Conservation (phyloP, 35 echinoderm and acorn worm genomes). For the Diadema setosum region DNA sequence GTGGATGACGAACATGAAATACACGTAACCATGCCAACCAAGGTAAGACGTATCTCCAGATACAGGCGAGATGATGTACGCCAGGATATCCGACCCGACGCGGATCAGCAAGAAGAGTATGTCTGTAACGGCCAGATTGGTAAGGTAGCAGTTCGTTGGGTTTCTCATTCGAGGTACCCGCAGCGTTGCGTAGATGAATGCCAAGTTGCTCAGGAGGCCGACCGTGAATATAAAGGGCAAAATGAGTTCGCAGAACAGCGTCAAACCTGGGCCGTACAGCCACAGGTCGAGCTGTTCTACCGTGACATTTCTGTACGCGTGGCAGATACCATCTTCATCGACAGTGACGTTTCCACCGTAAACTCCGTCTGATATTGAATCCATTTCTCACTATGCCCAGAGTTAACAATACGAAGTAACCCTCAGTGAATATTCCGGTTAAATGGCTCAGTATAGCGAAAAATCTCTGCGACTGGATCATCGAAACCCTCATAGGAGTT, state of each 20-base stretch:
- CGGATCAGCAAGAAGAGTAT: slow-evolving; percentile 6
- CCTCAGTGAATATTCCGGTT: too few species aligned
- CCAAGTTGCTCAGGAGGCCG: slow-evolving; percentile 32
- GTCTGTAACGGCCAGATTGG: slow-evolving; percentile 43
- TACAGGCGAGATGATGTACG: slow-evolving; percentile 4
- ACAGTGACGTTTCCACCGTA: too few species aligned
- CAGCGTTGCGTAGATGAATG: slow-evolving; percentile 34
- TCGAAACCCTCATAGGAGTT: too few species aligned
- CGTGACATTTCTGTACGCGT: too few species aligned
- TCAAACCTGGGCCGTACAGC: too few species aligned
- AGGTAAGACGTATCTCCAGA: not conserved
- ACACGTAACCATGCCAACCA: slow-evolving; percentile 8
- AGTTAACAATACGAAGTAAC: too few species aligned
- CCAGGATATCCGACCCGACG: slow-evolving; percentile 13
- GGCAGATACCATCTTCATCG: too few species aligned
- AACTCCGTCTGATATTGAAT: too few species aligned
- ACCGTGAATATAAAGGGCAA: slow-evolving; percentile 30
- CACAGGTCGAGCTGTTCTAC: too few species aligned
- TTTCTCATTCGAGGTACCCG: slow-evolving; percentile 31
- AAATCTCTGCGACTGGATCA: too few species aligned
- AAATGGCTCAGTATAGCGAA: too few species aligned
- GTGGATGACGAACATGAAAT: slow-evolving; percentile 15
- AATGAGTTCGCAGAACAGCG: not conserved
- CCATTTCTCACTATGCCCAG: too few species aligned
- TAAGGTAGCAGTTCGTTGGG: slow-evolving; percentile 35